phyloP scores from a whole-genome alignment of 1,140 invertebrate species.

The Aradophagus sp. region DNA sequence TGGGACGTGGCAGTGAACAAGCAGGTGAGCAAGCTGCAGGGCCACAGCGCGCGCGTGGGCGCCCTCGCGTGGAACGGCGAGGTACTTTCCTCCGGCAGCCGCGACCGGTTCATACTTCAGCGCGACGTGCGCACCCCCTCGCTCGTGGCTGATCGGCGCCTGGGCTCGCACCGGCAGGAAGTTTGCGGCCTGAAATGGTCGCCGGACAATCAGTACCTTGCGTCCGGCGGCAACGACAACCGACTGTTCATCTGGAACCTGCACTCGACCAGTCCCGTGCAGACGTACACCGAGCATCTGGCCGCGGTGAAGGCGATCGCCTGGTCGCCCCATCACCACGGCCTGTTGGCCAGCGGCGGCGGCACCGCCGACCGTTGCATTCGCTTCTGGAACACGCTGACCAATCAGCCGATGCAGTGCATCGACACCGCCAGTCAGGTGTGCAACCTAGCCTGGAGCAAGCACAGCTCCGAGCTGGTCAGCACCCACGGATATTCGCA shows the following conservation, averaged over 20 bases:
- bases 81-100: constrained; percentile 95
- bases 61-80: constrained; percentile 99
- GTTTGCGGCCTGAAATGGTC: constrained; percentile 99
- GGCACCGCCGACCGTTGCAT: constrained; percentile 99
- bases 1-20: constrained; percentile 98
- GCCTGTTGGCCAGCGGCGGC: constrained; percentile 93
- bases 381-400: constrained; percentile 99
- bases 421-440: constrained; percentile 99
- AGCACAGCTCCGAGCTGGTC: constrained; percentile 97
- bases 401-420: constrained; percentile 98
- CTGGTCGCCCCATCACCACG: constrained; percentile 99
- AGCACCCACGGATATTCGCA: constrained; percentile 99
- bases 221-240: constrained; percentile 99
- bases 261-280: constrained; percentile 90
- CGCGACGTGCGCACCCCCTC: constrained; percentile 93
- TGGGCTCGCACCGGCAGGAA: constrained; percentile 97
- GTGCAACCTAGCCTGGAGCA: constrained; percentile 99
- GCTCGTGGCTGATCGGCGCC: constrained; percentile 82
- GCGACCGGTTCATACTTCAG: constrained; percentile 95
- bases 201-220: constrained; percentile 97
- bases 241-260: constrained; percentile 98
- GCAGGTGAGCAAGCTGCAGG: constrained; percentile 90
- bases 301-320: constrained; percentile 99
- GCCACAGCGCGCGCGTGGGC: constrained; percentile 94
- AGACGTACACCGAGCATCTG: constrained; percentile 97